Evolutionary conservation across 35 echinoderm and acorn worm genomes (phyloP), one percentile per base, ranked within the genome.

Genomic region (Apostichopus parvimensis): DNA sequence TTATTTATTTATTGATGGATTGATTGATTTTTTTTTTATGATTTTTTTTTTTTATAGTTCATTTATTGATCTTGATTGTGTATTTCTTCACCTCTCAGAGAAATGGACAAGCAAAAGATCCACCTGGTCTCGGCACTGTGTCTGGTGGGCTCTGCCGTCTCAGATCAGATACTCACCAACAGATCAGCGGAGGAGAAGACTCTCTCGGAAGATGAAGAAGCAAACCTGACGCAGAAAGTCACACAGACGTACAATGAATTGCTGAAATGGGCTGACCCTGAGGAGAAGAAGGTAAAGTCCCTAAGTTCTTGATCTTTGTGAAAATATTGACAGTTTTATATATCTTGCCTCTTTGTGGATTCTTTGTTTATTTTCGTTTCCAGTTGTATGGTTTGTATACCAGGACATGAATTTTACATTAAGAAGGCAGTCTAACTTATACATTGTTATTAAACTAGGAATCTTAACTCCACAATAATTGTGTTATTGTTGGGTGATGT

Each of bases 41-140:
- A 17, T 13, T 68, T 68, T 68, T 45, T 2, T 45, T 45, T 2
- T 45, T 45, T 45, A 45, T 15, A 0, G 4, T 78, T 45, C 1
- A 23, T 11, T 12, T 28, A 10, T 7, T 28, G 5, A 70, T 90
- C 9, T 87, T 25, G 61, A 28, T 93, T 88, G 34, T 21, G 9
- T 22, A 61, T 61, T 77, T 73, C 60, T 79, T 57, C 23, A 54
- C n/a, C 75, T 78, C 91, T 12, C 79, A 98, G 96, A 9, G 97
- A 96, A 26, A 96, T 96, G 95, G 97, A 99, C 6, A 99, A 96
- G 77, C 93, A 94, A 87, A 95, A 96, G 82, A 25, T 86, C 8
- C 91, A 95, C 57, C 91, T 99, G 75, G 80, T 99, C 1, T 83
- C 91, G 24, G 93, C 94, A 5, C 84, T 96, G 17, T 90, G 91